phyloP scores from a whole-genome alignment of 1,140 invertebrate species.

The Planococcus citri region DNA sequence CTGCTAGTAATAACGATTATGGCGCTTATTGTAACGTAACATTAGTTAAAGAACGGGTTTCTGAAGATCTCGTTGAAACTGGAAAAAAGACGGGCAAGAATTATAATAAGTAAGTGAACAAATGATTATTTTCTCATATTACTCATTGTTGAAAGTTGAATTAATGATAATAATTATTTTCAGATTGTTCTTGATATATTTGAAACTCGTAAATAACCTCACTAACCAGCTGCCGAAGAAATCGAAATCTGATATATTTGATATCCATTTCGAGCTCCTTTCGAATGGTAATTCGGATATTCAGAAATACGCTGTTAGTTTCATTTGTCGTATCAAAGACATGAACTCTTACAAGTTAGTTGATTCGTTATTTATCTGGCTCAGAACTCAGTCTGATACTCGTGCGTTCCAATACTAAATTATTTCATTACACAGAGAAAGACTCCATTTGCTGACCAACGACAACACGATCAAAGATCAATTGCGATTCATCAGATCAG shows the following conservation, averaged over 20 bases:
- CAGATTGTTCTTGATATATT: slow-evolving; percentile 54
- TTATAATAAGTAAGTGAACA: slow-evolving; percentile 21
- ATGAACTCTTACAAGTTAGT: background rate
- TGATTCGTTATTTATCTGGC: background rate
- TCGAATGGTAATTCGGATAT: slow-evolving; percentile 55
- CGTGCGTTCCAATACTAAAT: background rate
- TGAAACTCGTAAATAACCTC: slow-evolving; percentile 65
- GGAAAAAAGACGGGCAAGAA: slow-evolving; percentile 3
- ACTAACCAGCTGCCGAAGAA: slow-evolving; percentile 66
- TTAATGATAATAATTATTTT: slow-evolving; percentile 24
- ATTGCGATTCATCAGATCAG: slow-evolving; percentile 62
- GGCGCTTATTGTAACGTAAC: slow-evolving; percentile 22
- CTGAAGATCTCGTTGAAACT: background rate
- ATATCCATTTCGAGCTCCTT: slow-evolving; percentile 65
- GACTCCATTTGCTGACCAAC: slow-evolving; percentile 63
- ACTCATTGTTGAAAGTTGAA: too few relatives aligned
- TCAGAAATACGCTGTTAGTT: slow-evolving; percentile 74
- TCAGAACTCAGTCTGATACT: background rate
- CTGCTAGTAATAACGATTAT: slow-evolving; percentile 21
- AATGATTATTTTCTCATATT: background rate
- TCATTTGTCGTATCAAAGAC: slow-evolving; percentile 30
- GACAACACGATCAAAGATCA: slow-evolving; percentile 80
- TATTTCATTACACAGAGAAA: slow-evolving; percentile 44
- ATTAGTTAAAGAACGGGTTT: slow-evolving; percentile 18
- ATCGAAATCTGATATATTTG: slow-evolving; percentile 56